Conservation (phyloP, 2,113 vertebrate species). For the Rhinoptilus africanus region DNA sequence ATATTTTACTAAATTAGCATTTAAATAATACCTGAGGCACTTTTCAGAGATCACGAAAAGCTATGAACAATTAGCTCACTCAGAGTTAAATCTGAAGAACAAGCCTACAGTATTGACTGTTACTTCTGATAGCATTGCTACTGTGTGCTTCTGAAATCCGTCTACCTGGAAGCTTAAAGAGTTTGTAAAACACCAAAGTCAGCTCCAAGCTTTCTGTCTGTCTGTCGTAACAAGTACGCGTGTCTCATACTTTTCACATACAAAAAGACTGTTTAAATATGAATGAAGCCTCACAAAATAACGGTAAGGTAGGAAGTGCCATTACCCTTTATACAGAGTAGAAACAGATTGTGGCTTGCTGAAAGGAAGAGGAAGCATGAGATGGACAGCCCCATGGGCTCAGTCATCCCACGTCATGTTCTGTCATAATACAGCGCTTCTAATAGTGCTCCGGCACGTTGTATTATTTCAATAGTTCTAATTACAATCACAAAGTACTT, state of each 20-base stretch:
- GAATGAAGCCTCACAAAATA: not conserved
- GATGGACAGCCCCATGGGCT: not conserved
- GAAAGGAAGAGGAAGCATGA: not conserved
- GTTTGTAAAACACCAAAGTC: not conserved
- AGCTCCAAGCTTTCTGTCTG: not conserved
- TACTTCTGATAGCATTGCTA: not conserved
- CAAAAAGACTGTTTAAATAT: not conserved
- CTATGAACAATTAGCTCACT: not conserved
- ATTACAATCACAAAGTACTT: not conserved
- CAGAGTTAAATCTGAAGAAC: not conserved
- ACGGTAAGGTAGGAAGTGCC: not conserved
- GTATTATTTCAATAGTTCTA: not conserved
- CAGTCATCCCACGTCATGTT: not conserved
- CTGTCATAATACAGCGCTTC: not conserved
- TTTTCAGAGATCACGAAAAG: constrained; percentile 9
- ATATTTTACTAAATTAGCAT: not conserved
- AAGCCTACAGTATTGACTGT: not conserved
- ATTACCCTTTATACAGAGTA: not conserved
- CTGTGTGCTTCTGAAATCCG: not conserved
- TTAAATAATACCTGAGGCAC: constrained; percentile 20
- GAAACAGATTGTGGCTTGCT: not conserved
- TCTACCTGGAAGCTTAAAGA: not conserved
- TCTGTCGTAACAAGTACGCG: not conserved
- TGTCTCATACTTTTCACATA: not conserved
- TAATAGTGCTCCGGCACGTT: not conserved